phyloP scores from a whole-genome alignment of 1,140 invertebrate genomes.

The Papilio xuthus region DNA sequence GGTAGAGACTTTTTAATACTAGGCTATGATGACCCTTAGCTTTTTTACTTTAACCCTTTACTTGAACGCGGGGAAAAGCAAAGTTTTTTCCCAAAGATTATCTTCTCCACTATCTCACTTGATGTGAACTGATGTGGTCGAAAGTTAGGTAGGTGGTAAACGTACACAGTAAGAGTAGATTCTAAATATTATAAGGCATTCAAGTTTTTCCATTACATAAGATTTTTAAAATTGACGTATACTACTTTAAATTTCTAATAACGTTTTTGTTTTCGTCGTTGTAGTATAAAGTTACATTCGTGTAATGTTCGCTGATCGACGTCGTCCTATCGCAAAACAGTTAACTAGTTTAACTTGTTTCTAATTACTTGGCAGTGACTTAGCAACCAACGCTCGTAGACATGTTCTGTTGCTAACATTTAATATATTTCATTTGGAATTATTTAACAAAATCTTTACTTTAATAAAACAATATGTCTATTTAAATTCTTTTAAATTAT shows the following conservation, averaged over 20 bases:
- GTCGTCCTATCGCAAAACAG: conserved; percentile 21
- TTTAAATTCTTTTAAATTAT: neutral
- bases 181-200: too few species aligned
- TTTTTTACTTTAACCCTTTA: too few species aligned
- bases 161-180: too few species aligned
- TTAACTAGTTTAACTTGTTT: conserved; percentile 39
- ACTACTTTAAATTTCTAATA: neutral
- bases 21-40: too few species aligned
- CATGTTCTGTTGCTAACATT: neutral
- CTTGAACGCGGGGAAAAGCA: too few species aligned
- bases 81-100: too few species aligned
- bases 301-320: neutral
- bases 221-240: neutral
- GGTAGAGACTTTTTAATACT: neutral
- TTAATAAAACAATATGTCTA: neutral
- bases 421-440: neutral
- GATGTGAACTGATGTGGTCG: too few species aligned
- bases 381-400: conserved; percentile 1
- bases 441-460: neutral
- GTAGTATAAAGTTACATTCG: conserved; percentile 20
- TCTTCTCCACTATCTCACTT: too few species aligned
- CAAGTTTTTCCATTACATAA: too few species aligned
- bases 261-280: neutral
- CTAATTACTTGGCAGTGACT: conserved; percentile 35
- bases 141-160: too few species aligned